A percentile compares a stretch with the other conserved stretches of the same genome.
Evolutionary conservation across 2,797 vertebrate species (phyloP).

Genomic region (Margarornis squamiger): DNA sequence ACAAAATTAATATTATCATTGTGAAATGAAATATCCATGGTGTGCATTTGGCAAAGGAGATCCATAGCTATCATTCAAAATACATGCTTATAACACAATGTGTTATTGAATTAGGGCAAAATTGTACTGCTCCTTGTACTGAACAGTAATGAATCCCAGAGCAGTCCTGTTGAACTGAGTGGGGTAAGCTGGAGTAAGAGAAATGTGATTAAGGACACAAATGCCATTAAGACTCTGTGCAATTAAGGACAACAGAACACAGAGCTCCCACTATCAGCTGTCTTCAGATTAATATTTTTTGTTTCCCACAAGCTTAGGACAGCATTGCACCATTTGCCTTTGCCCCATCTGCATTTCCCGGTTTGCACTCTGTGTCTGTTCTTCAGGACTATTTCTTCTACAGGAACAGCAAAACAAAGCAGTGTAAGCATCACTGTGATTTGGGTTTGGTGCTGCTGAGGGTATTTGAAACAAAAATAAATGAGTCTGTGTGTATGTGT

Average conservation of each 20-base stretch:
- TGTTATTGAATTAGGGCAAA: neutral
- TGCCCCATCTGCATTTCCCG: neutral
- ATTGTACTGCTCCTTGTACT: neutral
- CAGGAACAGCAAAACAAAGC: neutral
- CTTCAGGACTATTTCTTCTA: neutral
- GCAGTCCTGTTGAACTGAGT: neutral
- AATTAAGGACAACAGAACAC: neutral
- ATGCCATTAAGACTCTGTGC: neutral
- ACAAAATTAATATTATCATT: neutral
- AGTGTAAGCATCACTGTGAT: neutral
- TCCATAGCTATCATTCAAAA: neutral
- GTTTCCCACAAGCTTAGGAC: neutral
- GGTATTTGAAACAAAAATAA: neutral
- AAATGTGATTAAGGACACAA: neutral
- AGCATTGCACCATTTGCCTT: neutral
- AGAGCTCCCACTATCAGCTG: neutral
- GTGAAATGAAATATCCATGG: neutral
- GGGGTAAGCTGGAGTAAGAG: neutral
- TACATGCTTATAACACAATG: neutral
- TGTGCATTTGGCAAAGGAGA: neutral
- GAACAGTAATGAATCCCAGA: neutral
- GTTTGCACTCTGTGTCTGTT: neutral
- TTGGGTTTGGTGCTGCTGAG: neutral
- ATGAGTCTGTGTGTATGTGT: neutral
- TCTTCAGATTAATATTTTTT: neutral